Percentiles rank a stretch among this genome's conserved stretches.
These are phyloP conservation scores for Oligia strigilis DNA, from an alignment of 2,888 invertebrate species.

Conservation along the genomic window DNA sequence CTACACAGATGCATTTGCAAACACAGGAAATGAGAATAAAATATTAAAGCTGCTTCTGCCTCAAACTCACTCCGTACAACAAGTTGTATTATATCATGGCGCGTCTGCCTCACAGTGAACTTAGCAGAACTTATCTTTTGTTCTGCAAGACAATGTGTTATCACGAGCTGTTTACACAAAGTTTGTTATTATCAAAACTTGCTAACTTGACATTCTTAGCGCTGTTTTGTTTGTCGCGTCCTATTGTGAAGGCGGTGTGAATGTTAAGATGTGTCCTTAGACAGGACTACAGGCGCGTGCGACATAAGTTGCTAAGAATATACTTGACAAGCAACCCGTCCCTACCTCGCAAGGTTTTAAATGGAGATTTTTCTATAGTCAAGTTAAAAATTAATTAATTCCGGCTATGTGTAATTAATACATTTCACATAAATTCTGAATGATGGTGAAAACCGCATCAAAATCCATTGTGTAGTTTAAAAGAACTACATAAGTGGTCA, in stretches of 20 bases:
- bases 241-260: neutral
- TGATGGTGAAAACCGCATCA: too few relatives aligned
- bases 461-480: too few relatives aligned
- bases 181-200: conserved; percentile 3
- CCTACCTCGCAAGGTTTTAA: neutral
- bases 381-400: too few relatives aligned
- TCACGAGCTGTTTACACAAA: conserved; percentile 13
- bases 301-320: neutral
- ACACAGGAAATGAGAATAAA: conserved; percentile 3
- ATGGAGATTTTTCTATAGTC: too few relatives aligned
- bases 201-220: conserved; percentile 16
- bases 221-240: neutral
- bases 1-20: neutral
- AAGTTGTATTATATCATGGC: neutral
- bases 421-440: too few relatives aligned
- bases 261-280: neutral
- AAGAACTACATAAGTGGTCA: too few relatives aligned
- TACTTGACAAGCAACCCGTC: neutral
- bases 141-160: conserved; percentile 22
- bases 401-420: too few relatives aligned
- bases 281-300: too few relatives aligned
- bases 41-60: neutral
- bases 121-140: conserved; percentile 38
- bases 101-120: neutral
- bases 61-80: neutral